These are phyloP conservation scores for Trachythela sp. DNA, from an alignment of 64 coral and sea anemone species.

Conservation along the genomic window DNA sequence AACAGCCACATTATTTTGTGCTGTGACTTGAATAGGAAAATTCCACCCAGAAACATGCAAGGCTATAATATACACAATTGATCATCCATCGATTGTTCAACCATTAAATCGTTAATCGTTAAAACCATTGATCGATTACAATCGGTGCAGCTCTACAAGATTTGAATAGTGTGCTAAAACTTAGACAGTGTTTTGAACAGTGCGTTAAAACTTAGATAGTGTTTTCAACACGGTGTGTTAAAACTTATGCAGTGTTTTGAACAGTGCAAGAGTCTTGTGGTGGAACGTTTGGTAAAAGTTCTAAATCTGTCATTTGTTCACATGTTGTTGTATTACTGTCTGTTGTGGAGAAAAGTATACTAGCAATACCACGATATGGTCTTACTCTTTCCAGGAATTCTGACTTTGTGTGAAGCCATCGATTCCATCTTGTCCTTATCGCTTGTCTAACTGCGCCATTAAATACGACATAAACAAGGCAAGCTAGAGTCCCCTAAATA, in stretches of 20 bases:
- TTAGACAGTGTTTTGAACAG: too few species aligned
- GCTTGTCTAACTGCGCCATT: background rate
- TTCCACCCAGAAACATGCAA: too few species aligned
- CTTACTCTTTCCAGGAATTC: conserved; percentile 21
- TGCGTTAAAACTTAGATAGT: too few species aligned
- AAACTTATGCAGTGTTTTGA: background rate
- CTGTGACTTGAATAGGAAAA: too few species aligned
- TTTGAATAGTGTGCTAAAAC: too few species aligned
- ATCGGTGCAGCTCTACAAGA: too few species aligned
- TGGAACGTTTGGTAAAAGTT: background rate
- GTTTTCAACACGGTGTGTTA: background rate
- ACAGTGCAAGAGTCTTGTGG: background rate
- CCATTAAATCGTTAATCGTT: too few species aligned
- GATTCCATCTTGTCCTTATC: background rate
- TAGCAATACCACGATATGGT: conserved; percentile 11
- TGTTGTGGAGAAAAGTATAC: background rate
- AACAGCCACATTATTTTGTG: too few species aligned
- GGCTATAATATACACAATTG: too few species aligned
- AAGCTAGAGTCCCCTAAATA: conserved; percentile 3
- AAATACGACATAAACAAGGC: background rate
- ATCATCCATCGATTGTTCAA: too few species aligned
- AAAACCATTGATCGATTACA: too few species aligned
- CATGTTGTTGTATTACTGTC: background rate
- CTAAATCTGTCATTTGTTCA: background rate
- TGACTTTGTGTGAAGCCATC: background rate